phyloP scores from a whole-genome alignment of 2,113 vertebrate genomes.

The Chamaea fasciata region DNA sequence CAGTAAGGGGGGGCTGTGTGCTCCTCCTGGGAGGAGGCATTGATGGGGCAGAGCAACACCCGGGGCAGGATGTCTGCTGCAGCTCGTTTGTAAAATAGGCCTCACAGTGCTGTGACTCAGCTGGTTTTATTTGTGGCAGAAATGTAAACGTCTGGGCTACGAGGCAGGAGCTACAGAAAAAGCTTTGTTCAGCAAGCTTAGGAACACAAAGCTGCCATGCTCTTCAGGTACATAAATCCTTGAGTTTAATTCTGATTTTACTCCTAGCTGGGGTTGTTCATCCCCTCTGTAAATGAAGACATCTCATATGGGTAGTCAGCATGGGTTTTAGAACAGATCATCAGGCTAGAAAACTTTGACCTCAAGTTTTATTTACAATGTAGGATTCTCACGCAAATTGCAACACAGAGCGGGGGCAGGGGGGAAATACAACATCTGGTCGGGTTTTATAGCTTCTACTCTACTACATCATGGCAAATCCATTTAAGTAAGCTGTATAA shows the following conservation, averaged over 20 bases:
- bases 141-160: not conserved
- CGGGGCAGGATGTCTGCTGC: not conserved
- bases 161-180: not conserved
- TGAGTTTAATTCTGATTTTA: not conserved
- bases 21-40: not conserved
- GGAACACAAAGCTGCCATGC: not conserved
- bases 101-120: not conserved
- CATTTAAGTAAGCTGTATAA: constrained; percentile 40
- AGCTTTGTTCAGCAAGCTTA: not conserved
- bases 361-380: not conserved
- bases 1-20: no score
- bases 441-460: not conserved
- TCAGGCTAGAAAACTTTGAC: not conserved
- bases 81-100: not conserved
- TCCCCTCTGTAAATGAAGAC: not conserved
- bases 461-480: constrained; percentile 18
- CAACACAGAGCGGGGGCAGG: fast-evolving
- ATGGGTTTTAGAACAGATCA: not conserved
- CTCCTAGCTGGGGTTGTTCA: not conserved
- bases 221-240: fast-evolving
- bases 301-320: not conserved
- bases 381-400: not conserved
- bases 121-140: not conserved
- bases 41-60: not conserved
- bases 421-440: not conserved